Percentiles rank a stretch among this genome's conserved stretches.
phyloP scores from a whole-genome alignment of 2,113 vertebrate species.

The Motacilla alba region DNA sequence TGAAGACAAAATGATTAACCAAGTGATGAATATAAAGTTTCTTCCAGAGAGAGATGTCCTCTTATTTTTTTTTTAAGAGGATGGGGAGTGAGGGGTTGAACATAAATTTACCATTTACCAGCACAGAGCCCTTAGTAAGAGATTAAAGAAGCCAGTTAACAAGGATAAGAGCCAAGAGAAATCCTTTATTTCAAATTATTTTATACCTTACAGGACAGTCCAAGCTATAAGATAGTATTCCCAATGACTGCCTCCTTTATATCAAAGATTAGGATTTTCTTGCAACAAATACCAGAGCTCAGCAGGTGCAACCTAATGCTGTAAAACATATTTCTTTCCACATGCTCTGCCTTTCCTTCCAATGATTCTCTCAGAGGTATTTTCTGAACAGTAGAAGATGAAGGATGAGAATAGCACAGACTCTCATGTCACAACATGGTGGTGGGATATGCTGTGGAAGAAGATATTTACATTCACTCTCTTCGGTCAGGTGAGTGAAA shows the following conservation, averaged over 20 bases:
- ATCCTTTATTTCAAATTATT: background rate
- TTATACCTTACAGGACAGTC: background rate
- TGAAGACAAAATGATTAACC: background rate
- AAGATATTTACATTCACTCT: background rate
- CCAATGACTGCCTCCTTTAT: background rate
- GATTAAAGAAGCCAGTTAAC: background rate
- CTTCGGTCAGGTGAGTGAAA: background rate
- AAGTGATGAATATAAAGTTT: background rate
- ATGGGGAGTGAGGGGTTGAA: background rate
- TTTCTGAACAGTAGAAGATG: background rate
- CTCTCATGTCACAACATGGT: background rate
- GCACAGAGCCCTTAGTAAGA: background rate
- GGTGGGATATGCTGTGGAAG: background rate
- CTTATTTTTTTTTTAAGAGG: background rate
- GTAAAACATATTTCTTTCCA: background rate
- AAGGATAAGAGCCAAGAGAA: background rate
- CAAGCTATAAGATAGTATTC: background rate
- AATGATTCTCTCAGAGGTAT: background rate
- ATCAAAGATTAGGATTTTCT: background rate
- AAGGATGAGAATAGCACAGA: background rate
- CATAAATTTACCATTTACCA: background rate
- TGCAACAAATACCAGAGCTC: background rate
- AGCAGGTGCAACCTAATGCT: background rate
- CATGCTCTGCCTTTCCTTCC: background rate
- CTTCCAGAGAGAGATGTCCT: background rate